Conservation (phyloP, 2,797 vertebrate species). For the Geotrypetes seraphini region DNA sequence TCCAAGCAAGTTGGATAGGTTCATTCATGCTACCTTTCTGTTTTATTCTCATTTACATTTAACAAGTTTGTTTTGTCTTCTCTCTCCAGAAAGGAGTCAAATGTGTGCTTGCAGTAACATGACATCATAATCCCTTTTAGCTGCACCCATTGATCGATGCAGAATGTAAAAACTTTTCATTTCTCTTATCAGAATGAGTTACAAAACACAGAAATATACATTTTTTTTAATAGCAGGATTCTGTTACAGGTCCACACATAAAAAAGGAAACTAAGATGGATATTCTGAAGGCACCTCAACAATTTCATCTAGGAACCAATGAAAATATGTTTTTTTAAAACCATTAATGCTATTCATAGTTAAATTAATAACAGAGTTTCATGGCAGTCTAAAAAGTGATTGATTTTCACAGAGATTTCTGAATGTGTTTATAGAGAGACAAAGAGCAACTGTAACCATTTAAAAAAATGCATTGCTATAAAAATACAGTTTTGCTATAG, state of each 20-base stretch:
- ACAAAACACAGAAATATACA: no score
- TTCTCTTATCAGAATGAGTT: no score
- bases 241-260: no score
- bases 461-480: not conserved
- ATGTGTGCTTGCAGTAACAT: slow-evolving; percentile 22
- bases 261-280: slow-evolving; percentile 2
- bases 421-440: not conserved
- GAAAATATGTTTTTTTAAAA: not conserved
- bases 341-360: no score
- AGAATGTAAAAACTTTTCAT: slow-evolving; percentile 10
- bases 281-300: slow-evolving; percentile 17
- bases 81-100: no score
- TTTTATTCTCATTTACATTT: not conserved
- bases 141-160: slow-evolving; percentile 19
- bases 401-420: slow-evolving; percentile 5
- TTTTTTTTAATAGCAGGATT: no score
- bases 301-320: slow-evolving; percentile 3
- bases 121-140: slow-evolving; percentile 27
- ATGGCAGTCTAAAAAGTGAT: no score
- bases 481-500: slow-evolving; percentile 20
- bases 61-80: no score
- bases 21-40: slow-evolving; percentile 19
- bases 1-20: slow-evolving; percentile 20
- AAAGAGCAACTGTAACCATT: not conserved
- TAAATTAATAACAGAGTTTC: no score